Conservation (phyloP, 2,888 invertebrate genomes). For the Yponomeuta plumbellus region DNA sequence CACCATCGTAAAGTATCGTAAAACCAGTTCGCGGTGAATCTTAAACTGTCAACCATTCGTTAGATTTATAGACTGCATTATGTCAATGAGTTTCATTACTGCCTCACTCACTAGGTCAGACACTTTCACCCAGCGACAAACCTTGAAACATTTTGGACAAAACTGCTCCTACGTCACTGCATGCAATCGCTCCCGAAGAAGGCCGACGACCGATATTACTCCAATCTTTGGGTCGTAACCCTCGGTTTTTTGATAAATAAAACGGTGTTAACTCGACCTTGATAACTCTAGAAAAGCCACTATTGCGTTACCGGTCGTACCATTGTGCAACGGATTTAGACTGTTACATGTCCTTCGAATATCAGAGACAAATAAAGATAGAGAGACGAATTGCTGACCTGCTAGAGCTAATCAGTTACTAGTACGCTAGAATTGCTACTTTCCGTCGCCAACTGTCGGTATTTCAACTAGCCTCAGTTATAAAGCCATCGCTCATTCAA, state of each 20-base stretch:
- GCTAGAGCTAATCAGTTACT: too few relatives aligned
- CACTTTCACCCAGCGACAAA: slow-evolving; percentile 35
- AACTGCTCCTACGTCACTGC: not conserved
- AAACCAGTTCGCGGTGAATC: slow-evolving; percentile 4
- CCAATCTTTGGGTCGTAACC: not conserved
- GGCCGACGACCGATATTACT: not conserved
- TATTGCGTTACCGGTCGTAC: slow-evolving; percentile 30
- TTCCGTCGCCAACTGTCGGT: too few relatives aligned
- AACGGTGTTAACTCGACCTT: slow-evolving; percentile 30
- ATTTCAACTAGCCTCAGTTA: too few relatives aligned
- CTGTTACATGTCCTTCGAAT: not conserved
- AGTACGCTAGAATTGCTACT: too few relatives aligned
- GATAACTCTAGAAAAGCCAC: slow-evolving; percentile 28
- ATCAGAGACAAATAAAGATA: too few relatives aligned
- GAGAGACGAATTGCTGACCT: too few relatives aligned
- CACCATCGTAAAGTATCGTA: not conserved
- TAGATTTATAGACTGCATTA: not conserved
- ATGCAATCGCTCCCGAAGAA: not conserved
- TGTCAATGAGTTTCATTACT: not conserved
- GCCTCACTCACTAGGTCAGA: slow-evolving; percentile 20
- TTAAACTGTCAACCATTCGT: not conserved
- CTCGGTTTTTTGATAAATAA: slow-evolving; percentile 15
- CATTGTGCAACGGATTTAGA: slow-evolving; percentile 21
- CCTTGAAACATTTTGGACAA: slow-evolving; percentile 8
- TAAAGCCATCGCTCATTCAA: not conserved